Evolutionary conservation across 2,113 vertebrate genomes (phyloP).

Genomic region (Crotalus viridis): DNA sequence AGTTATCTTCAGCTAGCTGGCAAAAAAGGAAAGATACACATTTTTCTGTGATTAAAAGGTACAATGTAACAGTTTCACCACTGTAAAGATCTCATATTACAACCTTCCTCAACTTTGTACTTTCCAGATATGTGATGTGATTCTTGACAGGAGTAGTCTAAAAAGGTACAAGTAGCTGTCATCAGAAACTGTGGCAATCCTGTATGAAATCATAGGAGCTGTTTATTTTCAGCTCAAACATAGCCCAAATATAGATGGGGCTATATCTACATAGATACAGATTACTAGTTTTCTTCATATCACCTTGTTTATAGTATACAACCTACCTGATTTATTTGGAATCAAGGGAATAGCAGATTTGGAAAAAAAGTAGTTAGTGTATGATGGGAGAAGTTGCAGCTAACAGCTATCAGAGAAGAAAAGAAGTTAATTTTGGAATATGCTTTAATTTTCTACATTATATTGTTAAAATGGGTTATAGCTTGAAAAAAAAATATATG

Average conservation of each 20-base stretch:
- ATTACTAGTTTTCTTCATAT: not conserved
- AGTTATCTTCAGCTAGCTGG: not conserved
- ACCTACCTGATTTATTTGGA: not conserved
- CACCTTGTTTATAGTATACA: not conserved
- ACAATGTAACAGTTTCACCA: not conserved
- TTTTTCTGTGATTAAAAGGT: not conserved
- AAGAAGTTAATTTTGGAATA: slow-evolving; percentile 84
- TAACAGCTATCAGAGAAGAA: not conserved
- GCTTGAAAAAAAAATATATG: slow-evolving; percentile 60
- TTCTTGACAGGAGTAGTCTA: not conserved
- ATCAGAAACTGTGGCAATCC: not conserved
- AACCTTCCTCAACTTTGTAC: not conserved
- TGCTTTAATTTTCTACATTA: slow-evolving; percentile 96
- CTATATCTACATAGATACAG: not conserved
- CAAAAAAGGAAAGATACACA: not conserved
- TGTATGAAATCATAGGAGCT: not conserved
- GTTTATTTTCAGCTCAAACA: not conserved
- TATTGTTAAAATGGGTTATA: slow-evolving; percentile 85
- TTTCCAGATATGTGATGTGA: not conserved
- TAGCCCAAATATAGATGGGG: not conserved
- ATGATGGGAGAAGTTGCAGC: not conserved
- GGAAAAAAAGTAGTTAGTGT: not conserved
- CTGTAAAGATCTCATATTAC: not conserved
- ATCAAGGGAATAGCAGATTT: not conserved
- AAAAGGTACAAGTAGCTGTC: not conserved